Conservation (phyloP, 2,113 vertebrate genomes). For the Xenopus laevis region DNA sequence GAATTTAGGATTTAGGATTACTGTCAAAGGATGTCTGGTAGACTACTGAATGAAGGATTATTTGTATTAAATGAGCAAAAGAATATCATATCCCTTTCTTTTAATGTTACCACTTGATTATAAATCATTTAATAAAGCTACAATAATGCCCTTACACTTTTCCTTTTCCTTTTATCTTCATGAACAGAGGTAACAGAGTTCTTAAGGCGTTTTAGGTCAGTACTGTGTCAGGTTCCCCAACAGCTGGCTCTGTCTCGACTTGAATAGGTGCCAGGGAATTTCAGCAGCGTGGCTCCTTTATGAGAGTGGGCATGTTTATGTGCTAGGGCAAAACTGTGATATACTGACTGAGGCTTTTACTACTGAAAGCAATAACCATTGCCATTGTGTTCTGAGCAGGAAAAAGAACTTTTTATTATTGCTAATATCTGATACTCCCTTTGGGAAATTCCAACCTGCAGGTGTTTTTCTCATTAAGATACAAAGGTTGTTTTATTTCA, state of each 20-base stretch:
- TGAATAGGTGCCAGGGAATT: slow-evolving; percentile 40
- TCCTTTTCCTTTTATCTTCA: not conserved
- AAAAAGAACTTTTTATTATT: slow-evolving; percentile 27
- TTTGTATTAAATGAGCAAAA: slow-evolving; percentile 6
- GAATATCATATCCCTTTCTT: not conserved
- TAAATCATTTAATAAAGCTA: no score
- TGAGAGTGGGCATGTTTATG: slow-evolving; percentile 22
- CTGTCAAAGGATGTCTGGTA: not conserved
- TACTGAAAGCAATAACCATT: slow-evolving; percentile 10
- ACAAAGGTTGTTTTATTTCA: slow-evolving; percentile 34
- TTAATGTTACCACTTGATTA: not conserved
- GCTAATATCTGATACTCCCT: slow-evolving; percentile 30
- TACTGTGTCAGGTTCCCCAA: slow-evolving; percentile 49
- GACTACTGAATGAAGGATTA: slow-evolving; percentile 16
- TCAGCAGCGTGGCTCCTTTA: not conserved
- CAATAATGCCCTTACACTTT: not conserved
- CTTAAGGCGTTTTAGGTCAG: slow-evolving; percentile 51
- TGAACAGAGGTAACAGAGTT: slow-evolving; percentile 39
- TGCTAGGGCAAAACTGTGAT: slow-evolving; percentile 9
- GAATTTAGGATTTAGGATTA: slow-evolving; percentile 8
- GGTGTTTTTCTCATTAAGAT: slow-evolving; percentile 41
- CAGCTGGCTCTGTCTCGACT: slow-evolving; percentile 37
- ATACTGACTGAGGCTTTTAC: not conserved
- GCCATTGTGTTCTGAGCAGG: slow-evolving; percentile 16
- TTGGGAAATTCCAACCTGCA: slow-evolving; percentile 32